Evolutionary conservation across 2,113 vertebrate species (phyloP).

Genomic region (Sprattus sprattus): DNA sequence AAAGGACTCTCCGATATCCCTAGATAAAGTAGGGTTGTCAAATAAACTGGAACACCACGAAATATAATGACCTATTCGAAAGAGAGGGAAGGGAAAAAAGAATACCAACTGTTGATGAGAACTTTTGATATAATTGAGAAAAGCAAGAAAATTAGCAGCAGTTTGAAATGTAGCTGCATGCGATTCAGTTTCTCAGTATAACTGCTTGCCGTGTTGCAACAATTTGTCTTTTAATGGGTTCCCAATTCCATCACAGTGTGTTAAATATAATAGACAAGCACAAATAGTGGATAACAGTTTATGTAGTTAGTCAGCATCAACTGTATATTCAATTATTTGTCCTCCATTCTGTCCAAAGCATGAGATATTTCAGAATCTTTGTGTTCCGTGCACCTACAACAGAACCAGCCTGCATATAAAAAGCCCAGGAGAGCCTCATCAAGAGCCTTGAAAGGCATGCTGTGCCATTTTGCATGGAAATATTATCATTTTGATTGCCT

Average conservation of each 20-base stretch:
- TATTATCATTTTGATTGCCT: constrained; percentile 6
- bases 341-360: too few relatives aligned
- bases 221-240: background rate
- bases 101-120: constrained; percentile 18
- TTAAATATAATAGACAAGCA: background rate
- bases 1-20: constrained; percentile 36
- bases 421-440: background rate
- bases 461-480: constrained; percentile 3
- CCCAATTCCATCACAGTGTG: background rate
- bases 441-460: background rate
- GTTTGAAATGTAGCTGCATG: background rate
- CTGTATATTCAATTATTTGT: background rate
- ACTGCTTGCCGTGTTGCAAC: background rate
- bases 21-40: constrained; percentile 51
- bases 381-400: background rate
- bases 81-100: constrained; percentile 12
- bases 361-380: background rate
- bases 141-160: background rate
- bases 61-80: constrained; percentile 49
- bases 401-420: background rate
- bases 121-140: background rate
- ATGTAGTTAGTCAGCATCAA: background rate
- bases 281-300: background rate
- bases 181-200: background rate
- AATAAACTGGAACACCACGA: constrained; percentile 41